Evolutionary conservation across 2,113 vertebrate genomes (phyloP), one percentile per base, ranked within the genome.

Genomic region (Sceloporus undulatus): DNA sequence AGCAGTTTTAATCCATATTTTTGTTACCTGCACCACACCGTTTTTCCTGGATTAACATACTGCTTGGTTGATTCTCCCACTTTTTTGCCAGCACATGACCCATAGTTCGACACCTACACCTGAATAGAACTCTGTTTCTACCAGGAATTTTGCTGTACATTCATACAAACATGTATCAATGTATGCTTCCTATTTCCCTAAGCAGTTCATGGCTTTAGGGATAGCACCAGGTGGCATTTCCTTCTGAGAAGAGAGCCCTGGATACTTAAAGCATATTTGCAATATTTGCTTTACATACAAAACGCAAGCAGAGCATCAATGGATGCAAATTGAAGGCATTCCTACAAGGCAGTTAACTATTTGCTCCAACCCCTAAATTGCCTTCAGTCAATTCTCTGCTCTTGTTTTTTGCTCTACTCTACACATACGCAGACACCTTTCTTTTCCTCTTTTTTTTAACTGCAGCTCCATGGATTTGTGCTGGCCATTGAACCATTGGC

Each of bases 11-110:
- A 34, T 7, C 29, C 68, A 74, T 14, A 71, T 84, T 73, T 82
- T 29, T 70, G 65, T 70, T 68, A 66, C 16, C 65, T 21, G 18
- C 6, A 19, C 9, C 56, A 65, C 56, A 75, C 5, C 0, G 0
- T 25, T 80, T 92, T 91, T 90, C 66, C 48, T 73, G 38, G 29
- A 29, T 81, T 80, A 71, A 56, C 79, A 73, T 23, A 29, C 9
- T 59, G 56, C 7, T 59, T 59, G 52, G n/a, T 23, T 56, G 48
- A 34, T 34, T 56, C 65, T 11, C 14, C n/a, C 70, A 54, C 10
- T 10, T 59, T 59, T 59, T 10, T 59, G 10, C 21, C 40, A 54
- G 16, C 29, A 84, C 48, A 34, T 19, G 56, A 59, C 56, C 56
- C 14, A 59, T 59, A 16, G 56, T 59, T 16, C 10, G 7, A 59